These are phyloP conservation scores for Kuschelorhynchus macadamiae DNA, from an alignment of 2,888 invertebrate genomes.

Conservation along the genomic window DNA sequence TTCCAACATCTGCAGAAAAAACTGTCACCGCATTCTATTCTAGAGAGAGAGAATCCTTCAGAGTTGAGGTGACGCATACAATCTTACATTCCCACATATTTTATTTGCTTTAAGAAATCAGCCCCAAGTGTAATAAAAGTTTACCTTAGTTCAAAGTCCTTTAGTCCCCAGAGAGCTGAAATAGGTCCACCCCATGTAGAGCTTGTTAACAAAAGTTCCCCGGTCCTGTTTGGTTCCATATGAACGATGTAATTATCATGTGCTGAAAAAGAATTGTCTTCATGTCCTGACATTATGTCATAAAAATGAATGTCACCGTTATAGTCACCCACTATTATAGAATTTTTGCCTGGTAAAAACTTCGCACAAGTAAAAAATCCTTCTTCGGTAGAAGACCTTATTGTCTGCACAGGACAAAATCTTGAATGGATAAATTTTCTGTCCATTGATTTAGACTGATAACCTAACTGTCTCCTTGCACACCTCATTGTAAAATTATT, in stretches of 20 bases:
- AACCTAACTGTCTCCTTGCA: conserved; percentile 73
- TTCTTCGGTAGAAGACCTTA: conserved; percentile 79
- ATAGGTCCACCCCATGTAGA: conserved; percentile 89
- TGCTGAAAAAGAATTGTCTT: conserved; percentile 83
- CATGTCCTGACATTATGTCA: conserved; percentile 86
- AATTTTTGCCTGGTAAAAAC: conserved; percentile 66
- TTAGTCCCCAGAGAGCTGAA: conserved; percentile 85
- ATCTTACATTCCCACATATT: too few species aligned
- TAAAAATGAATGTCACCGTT: conserved; percentile 92
- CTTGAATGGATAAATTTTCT: conserved; percentile 87
- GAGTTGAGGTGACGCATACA: too few species aligned
- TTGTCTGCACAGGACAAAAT: conserved; percentile 82
- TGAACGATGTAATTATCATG: conserved; percentile 91
- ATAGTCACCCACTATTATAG: conserved; percentile 89
- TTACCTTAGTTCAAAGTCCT: conserved; percentile 76
- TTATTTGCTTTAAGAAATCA: too few species aligned
- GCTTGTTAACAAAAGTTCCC: conserved; percentile 84
- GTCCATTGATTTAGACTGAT: conserved; percentile 77
- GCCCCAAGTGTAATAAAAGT: conserved; percentile 61
- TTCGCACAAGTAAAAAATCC: conserved; percentile 79
- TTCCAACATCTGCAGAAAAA: too few species aligned
- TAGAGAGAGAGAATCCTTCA: too few species aligned
- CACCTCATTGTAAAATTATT: conserved; percentile 80
- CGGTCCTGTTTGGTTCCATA: conserved; percentile 81
- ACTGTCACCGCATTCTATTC: too few species aligned